A percentile compares a stretch with the other conserved stretches of the same genome.
Conservation (phyloP, 2,113 vertebrate genomes). For the Aegithalos caudatus region DNA sequence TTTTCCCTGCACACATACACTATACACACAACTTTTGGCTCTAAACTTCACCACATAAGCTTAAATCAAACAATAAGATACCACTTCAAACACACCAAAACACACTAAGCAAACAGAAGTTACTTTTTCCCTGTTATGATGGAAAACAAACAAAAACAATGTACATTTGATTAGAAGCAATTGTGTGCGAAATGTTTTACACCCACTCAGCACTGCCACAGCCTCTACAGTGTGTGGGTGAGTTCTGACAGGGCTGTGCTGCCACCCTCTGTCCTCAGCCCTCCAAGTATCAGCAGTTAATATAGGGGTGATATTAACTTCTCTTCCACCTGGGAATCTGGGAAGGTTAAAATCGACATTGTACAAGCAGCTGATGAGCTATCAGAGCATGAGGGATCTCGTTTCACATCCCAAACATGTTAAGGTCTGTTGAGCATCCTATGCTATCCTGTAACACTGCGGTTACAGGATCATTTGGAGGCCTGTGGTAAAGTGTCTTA, state of each 20-base stretch:
- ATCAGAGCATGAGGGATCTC: neutral
- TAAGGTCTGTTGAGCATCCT: neutral
- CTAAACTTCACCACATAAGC: neutral
- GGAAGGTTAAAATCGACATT: neutral
- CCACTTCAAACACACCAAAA: neutral
- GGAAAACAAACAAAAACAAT: neutral
- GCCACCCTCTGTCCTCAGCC: slow-evolving; percentile 66
- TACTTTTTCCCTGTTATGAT: neutral
- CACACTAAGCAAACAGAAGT: neutral
- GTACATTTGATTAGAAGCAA: neutral
- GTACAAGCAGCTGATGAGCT: neutral
- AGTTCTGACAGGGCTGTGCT: slow-evolving; percentile 6
- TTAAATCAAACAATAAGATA: neutral
- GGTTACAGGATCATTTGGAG: neutral
- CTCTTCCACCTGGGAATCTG: neutral
- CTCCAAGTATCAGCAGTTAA: neutral
- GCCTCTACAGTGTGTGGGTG: neutral
- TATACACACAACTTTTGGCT: neutral
- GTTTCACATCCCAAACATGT: neutral
- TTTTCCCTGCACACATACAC: neutral
- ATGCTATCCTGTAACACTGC: fast-evolving
- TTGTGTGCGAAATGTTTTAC: neutral
- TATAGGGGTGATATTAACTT: neutral
- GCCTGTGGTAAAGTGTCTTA: neutral
- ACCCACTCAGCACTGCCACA: neutral